Percentiles rank a stretch among this genome's conserved stretches.
These are phyloP conservation scores for Linhomoeus sp. DNA, from an alignment of 2,888 invertebrate species.

Conservation along the genomic window DNA sequence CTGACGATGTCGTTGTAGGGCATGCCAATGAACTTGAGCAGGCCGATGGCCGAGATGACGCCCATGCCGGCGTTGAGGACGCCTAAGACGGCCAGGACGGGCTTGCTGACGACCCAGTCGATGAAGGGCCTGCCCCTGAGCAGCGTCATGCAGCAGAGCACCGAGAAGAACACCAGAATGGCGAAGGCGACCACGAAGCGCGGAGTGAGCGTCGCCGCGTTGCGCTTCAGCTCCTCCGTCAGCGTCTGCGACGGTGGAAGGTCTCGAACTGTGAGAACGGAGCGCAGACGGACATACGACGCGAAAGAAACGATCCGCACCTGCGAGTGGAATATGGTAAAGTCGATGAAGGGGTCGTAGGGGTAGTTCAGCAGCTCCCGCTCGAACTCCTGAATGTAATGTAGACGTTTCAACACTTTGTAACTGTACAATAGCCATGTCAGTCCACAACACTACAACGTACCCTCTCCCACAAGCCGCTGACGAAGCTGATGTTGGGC, in stretches of 20 bases:
- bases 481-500: conserved; percentile 18
- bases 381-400: conserved; percentile 2
- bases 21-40: conserved; percentile 66
- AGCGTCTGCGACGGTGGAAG: no score
- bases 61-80: conserved; percentile 78
- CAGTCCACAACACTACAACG: neutral
- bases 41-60: conserved; percentile 66
- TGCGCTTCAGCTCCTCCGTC: conserved; percentile 73
- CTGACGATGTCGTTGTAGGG: conserved; percentile 84
- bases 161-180: no score
- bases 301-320: no score
- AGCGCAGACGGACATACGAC: no score
- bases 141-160: conserved; percentile 36
- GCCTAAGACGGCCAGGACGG: conserved; percentile 68
- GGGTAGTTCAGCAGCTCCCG: neutral
- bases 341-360: conserved; percentile 10
- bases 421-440: neutral
- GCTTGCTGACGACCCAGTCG: conserved; percentile 49
- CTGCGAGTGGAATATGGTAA: conserved; percentile 32
- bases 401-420: neutral
- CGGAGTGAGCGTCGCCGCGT: conserved; percentile 48
- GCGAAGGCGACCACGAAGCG: no score
- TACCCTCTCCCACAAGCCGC: conserved; percentile 24
- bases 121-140: conserved; percentile 66
- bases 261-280: no score